phyloP scores from a whole-genome alignment of 1,140 invertebrate species.

The Pseudachorutes palmiensis region DNA sequence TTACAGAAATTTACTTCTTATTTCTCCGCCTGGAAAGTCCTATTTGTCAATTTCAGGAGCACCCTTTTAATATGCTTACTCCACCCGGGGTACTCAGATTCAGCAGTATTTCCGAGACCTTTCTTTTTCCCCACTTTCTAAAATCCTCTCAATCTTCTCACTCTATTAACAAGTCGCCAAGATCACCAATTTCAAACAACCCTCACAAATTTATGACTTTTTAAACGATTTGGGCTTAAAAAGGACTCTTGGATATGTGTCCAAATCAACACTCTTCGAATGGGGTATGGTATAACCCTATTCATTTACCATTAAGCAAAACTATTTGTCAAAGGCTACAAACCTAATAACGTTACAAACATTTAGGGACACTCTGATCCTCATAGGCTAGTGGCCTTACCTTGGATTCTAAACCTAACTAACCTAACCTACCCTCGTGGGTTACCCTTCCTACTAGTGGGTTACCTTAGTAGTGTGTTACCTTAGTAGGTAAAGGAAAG shows the following conservation, averaged over 20 bases:
- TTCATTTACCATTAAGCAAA: too few relatives aligned
- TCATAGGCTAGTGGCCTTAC: too few relatives aligned
- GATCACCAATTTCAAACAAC: slow-evolving; percentile 5
- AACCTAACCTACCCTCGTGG: too few relatives aligned
- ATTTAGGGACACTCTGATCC: too few relatives aligned
- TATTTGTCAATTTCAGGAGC: slow-evolving; percentile 25
- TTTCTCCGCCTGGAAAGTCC: background rate
- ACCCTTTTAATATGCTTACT: background rate
- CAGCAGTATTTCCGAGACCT: background rate
- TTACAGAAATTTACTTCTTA: slow-evolving; percentile 9
- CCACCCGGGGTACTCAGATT: too few relatives aligned
- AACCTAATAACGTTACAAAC: too few relatives aligned
- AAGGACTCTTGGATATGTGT: background rate
- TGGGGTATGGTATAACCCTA: too few relatives aligned
- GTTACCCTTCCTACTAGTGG: too few relatives aligned
- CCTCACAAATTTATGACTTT: slow-evolving; percentile 13
- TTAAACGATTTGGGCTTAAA: slow-evolving; percentile 12
- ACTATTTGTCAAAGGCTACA: too few relatives aligned
- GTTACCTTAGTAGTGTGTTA: too few relatives aligned
- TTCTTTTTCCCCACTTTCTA: background rate
- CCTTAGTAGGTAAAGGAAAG: too few relatives aligned
- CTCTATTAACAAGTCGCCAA: slow-evolving; percentile 13
- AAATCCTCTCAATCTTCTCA: slow-evolving; percentile 8
- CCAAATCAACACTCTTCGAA: background rate
- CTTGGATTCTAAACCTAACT: too few relatives aligned